Evolutionary conservation across 2,888 invertebrate species (phyloP).

Genomic region (Cryptus armator): DNA sequence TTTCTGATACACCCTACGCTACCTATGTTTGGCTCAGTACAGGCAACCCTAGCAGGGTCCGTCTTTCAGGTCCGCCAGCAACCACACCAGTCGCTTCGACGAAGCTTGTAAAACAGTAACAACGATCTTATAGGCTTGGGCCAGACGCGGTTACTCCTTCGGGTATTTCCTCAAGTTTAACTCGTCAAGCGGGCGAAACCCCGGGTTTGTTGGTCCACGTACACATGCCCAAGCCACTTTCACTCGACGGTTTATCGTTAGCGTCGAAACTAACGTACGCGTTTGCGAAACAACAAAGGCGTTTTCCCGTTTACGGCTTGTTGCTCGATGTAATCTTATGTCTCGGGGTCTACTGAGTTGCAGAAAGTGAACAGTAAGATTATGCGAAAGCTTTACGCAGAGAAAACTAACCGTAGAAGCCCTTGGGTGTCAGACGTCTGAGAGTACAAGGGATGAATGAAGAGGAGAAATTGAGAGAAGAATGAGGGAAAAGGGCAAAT

Average conservation of each 20-base stretch:
- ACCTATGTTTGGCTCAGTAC: constrained; percentile 28
- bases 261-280: constrained; percentile 60
- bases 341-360: constrained; percentile 50
- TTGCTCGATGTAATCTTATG: constrained; percentile 77
- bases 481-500: neutral
- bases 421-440: constrained; percentile 5
- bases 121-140: constrained; percentile 40
- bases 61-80: constrained; percentile 44
- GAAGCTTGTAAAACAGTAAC: constrained; percentile 36
- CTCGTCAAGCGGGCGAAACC: constrained; percentile 25
- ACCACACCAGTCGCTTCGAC: constrained; percentile 50
- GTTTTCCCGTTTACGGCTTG: constrained; percentile 72
- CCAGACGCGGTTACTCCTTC: constrained; percentile 22
- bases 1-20: constrained; percentile 24
- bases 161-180: constrained; percentile 63
- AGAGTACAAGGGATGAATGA: constrained; percentile 5
- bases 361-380: constrained; percentile 35
- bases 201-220: constrained; percentile 12
- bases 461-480: constrained; percentile 1
- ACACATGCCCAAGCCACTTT: constrained; percentile 41
- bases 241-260: constrained; percentile 52
- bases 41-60: constrained; percentile 26
- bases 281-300: constrained; percentile 78
- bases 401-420: neutral
- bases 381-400: constrained; percentile 3